Percentiles rank a stretch among this genome's conserved stretches.
Conservation (phyloP, 1,140 invertebrate species). For the Wasmannia auropunctata region DNA sequence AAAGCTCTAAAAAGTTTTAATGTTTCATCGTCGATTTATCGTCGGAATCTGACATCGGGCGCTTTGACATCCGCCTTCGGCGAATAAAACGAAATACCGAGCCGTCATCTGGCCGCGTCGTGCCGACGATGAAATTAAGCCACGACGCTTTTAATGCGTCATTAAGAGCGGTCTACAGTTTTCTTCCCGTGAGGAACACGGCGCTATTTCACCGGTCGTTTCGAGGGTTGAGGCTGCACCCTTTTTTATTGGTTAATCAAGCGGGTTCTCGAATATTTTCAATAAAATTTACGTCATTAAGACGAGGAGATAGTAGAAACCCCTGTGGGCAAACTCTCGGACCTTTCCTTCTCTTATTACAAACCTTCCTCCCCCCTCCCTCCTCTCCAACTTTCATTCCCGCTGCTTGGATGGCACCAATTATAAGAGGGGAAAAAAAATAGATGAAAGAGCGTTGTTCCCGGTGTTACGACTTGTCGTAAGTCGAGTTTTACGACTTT, state of each 20-base stretch:
- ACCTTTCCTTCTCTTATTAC: conserved; percentile 70
- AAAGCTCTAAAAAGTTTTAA: conserved; percentile 15
- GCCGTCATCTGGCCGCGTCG: conserved; percentile 65
- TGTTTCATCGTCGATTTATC: conserved; percentile 32
- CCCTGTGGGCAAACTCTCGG: conserved; percentile 45
- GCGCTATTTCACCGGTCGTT: conserved; percentile 54
- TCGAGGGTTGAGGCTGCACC: conserved; percentile 27
- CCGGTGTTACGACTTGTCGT: conserved; percentile 80
- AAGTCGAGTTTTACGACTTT: conserved; percentile 82
- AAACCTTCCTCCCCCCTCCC: conserved; percentile 51
- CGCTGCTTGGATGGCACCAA: conserved; percentile 74
- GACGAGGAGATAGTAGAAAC: conserved; percentile 13
- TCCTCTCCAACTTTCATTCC: conserved; percentile 74
- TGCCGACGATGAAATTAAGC: conserved; percentile 70
- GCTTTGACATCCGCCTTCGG: conserved; percentile 18
- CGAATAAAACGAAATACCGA: conserved; percentile 62
- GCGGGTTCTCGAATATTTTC: conserved; percentile 71
- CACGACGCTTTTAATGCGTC: conserved; percentile 68
- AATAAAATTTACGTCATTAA: conserved; percentile 79
- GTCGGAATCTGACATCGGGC: not conserved
- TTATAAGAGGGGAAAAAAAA: conserved; percentile 73
- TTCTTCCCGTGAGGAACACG: not conserved
- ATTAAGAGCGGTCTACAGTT: conserved; percentile 71
- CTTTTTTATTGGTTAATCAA: conserved; percentile 71
- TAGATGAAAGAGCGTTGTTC: conserved; percentile 67